Conservation (phyloP, 2,888 invertebrate species). For the Antheraea yamamai region DNA sequence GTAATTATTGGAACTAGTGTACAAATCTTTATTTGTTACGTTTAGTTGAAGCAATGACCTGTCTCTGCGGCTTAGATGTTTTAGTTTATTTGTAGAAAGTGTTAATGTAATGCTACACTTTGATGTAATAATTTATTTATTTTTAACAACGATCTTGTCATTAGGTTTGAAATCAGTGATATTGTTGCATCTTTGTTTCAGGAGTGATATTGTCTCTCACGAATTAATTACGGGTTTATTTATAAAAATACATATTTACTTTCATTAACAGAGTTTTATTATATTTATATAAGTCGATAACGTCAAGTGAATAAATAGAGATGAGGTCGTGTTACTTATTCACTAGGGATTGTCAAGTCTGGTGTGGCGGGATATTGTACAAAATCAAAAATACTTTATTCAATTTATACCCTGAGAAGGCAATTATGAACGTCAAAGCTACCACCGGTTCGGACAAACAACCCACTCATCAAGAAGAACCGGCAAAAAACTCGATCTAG, state of each 20-base stretch:
- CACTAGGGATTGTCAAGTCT: background rate
- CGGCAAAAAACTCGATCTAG: too few species aligned
- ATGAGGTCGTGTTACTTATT: too few species aligned
- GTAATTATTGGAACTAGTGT: too few species aligned
- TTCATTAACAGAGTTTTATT: background rate
- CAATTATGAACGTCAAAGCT: too few species aligned
- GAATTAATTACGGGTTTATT: background rate
- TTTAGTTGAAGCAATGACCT: background rate
- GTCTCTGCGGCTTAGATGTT: background rate
- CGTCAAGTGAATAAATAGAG: too few species aligned
- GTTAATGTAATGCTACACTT: background rate
- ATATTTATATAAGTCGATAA: too few species aligned
- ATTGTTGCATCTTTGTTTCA: background rate
- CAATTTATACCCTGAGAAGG: too few species aligned
- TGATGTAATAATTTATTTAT: background rate
- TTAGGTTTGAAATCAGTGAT: background rate
- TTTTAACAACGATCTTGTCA: background rate
- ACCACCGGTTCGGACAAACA: too few species aligned
- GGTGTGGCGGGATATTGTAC: too few species aligned
- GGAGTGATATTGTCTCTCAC: background rate
- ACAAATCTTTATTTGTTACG: too few species aligned
- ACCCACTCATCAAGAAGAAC: too few species aligned
- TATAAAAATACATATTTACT: background rate
- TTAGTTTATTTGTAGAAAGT: background rate
- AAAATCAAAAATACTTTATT: too few species aligned